Base-by-base conservation (phyloP, 1,140 invertebrate species). In the Hylyphantes graminicola region DNA sequence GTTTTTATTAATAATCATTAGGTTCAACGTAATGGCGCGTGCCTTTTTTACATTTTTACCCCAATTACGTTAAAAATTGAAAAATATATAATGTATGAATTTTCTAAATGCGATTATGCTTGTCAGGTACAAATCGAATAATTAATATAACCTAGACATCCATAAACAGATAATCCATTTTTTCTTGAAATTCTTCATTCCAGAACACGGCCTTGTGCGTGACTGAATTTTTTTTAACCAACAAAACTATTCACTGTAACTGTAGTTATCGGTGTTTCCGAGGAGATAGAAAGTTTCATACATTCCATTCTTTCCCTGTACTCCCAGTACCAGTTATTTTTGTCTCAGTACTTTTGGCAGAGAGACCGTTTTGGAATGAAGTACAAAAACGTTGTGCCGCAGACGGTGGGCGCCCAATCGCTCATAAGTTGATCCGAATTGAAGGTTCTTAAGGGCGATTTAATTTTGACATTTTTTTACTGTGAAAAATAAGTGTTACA, bases 241-340 rank as follows among this genome's bases (percentile, higher is more conserved):
- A 61, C 17, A 55, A 51, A 73, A 17, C 50, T 35, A 35, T 51
- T 74, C 53, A 17, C 72, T 74, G 72, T 12, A 74, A 74, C 72
- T 53, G 68, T 53, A 70, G 54, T 54, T 80, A 80, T 80, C 17
- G 77, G 53, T 67, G 77, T 80, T 80, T 80, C 77, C 77, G 77
- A 80, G 77, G 77, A 55, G 77, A 80, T 80, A 55, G 70, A 55
- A 70, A 80, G 59, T 70, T 70, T 53, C 70, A 21, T n/a, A 59
- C 77, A 80, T 80, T 80, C 77, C 77, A 70, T 70, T 76, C 74
- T 76, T 76, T 70, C 15, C 50, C 64, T 2, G 53, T 35, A 48
- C 76, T 21, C 61, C 53, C 51, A 75, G 55, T 75, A 59, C 57
- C n/a, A 15, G 12, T 68, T 68, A 35, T 35, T 68, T 75, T 75